Base-by-base conservation (phyloP, 1,140 invertebrate species). In the Magallana gigas region DNA sequence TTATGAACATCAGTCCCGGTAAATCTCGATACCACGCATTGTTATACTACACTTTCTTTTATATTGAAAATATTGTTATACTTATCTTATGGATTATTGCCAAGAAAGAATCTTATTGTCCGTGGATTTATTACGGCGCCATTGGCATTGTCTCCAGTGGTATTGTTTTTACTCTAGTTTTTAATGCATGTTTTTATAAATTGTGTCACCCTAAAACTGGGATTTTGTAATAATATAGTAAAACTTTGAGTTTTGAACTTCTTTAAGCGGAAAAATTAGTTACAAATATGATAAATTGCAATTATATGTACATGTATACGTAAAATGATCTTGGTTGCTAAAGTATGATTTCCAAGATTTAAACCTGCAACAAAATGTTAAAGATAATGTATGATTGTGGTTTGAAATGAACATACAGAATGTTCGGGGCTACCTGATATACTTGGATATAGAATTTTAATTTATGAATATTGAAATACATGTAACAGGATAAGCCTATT, bases 21-120 rank as follows among this genome's bases (percentile, higher is more conserved):
- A 84, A 36, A 58, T 84, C 83, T 60, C 83, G 83, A 58, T 84
- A 18, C 58, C n/a, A 62, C 29, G 83, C 83, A 9, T 18, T 84
- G 6, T 23, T 84, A 11, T 84, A 62, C 56, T 84, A 84, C 36
- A 36, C 8, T 1, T 58, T 84, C 9, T 62, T 84, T 62, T 84
- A 84, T 36, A 60, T 60, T 59, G 83, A 84, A n/a, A 84, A 84
- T 23, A 16, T 62, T 23, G 48, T 23, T 16, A 48, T 62, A 23
- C n/a, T 84, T 36, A 23, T 62, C 23, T 29, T 84, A 48, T 84
- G 83, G 83, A 48, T 84, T 36, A 23, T 60, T 23, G 16, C 8
- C 56, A 57, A 59, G 23, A 48, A 59, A 6, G 23, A 8, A 11
- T 58, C 57, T 7, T 48, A 60, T 58, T 36, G 29, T 36, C 81